Evolutionary conservation across 2,113 vertebrate genomes (phyloP), one percentile per base, ranked within the genome.

Genomic region (Alethe diademata): DNA sequence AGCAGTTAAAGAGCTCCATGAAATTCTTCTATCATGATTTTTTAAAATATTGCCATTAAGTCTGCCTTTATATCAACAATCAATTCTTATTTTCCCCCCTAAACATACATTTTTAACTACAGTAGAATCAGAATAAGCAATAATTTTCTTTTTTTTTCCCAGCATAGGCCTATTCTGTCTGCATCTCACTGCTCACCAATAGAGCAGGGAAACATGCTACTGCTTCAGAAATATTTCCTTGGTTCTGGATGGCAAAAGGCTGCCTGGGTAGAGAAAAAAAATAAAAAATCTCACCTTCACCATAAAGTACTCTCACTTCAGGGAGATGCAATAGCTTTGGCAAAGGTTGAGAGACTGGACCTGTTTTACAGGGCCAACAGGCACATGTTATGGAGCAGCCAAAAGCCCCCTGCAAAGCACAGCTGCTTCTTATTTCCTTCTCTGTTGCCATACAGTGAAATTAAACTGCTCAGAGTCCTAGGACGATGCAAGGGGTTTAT

Each of bases 321-420:
- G 33, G 13, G 70, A 81, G 22, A 54, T 19, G 74, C 29, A 45
- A 50, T 14, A 61, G 22, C n/a, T 76, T 80, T 57, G 82, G 26
- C 50, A 78, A 81, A 50, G 19, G 8, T 3, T 57, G n/a, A 70
- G 64, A 57, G 42, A 22, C 20, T 9, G 72, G 40, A 62, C 8
- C 19, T 50, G 9, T 64, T 64, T 42, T 36, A n/a, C 14, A 31
- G 60, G 60, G 62, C 43, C 54, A 75, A 38, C 14, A 54, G 53
- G 12, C 66, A 17, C 50, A 33, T 0, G 0, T 43, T 40, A 65
- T 0, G 0, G 8, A 76, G 54, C 83, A 82, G 74, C 25, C 38
- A 40, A 3, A 67, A 60, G 54, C 6, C 16, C n/a, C 50, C 45
- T 25, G 18, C 36, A 47, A 78, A 70, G 70, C 70, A 4, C 9